Evolutionary conservation across 2,888 invertebrate genomes (phyloP).

Genomic region (Dione juno): DNA sequence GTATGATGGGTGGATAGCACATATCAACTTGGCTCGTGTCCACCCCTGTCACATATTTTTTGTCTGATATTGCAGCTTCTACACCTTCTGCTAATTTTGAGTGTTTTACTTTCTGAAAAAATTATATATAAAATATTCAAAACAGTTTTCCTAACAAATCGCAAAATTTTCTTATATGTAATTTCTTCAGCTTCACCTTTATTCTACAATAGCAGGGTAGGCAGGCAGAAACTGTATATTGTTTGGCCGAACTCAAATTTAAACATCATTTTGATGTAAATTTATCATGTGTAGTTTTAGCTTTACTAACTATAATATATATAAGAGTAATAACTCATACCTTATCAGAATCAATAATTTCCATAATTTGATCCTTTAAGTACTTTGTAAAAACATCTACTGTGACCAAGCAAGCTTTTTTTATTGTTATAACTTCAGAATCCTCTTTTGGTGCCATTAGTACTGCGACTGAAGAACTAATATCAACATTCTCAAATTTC

Average conservation of each 20-base stretch:
- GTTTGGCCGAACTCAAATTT: too few species aligned
- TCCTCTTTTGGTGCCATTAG: conserved; percentile 98
- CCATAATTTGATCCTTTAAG: conserved; percentile 98
- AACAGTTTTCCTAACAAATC: background rate
- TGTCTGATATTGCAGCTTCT: conserved; percentile 95
- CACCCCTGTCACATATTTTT: conserved; percentile 96
- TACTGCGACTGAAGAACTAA: conserved; percentile 92
- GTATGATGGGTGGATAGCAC: conserved; percentile 99
- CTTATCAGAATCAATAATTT: conserved; percentile 98
- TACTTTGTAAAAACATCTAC: conserved; percentile 98
- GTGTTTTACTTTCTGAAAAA: conserved; percentile 95
- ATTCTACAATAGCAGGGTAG: too few species aligned
- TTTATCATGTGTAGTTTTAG: too few species aligned
- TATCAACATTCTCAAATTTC: conserved; percentile 93
- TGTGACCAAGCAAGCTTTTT: conserved; percentile 96
- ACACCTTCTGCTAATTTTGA: conserved; percentile 97
- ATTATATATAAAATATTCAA: background rate
- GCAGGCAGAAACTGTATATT: too few species aligned
- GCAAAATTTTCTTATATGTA: too few species aligned
- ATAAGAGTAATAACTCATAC: conserved; percentile 66
- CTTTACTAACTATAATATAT: too few species aligned
- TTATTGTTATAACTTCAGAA: conserved; percentile 92
- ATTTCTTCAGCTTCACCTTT: too few species aligned
- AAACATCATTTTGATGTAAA: too few species aligned
- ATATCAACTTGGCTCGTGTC: conserved; percentile 96